Percentiles rank a stretch among this genome's conserved stretches.
phyloP scores from a whole-genome alignment of 1,140 invertebrate genomes.

The Drosophila equinoxialis region DNA sequence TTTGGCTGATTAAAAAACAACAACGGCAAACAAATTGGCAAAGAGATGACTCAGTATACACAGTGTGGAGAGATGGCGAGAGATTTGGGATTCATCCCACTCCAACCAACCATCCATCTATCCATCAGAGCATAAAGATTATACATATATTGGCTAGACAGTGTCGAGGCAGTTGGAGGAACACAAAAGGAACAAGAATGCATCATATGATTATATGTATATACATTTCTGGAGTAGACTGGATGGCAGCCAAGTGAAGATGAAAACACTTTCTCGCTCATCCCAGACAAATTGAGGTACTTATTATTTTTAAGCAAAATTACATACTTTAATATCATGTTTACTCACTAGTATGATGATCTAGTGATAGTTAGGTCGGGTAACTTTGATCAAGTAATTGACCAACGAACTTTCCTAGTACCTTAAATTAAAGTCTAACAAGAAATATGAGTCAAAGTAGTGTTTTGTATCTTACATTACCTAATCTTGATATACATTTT shows the following conservation, averaged over 20 bases:
- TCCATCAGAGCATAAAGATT: conserved; percentile 45
- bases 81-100: conserved; percentile 16
- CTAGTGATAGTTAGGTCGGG: no score
- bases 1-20: conserved; percentile 74
- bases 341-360: no score
- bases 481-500: no score
- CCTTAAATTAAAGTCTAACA: no score
- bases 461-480: no score
- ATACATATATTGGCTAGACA: conserved; percentile 57
- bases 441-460: no score
- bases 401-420: no score
- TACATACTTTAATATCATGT: no score
- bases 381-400: no score
- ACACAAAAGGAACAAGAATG: conserved; percentile 15
- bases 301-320: no score
- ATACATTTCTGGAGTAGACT: conserved; percentile 42
- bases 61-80: conserved; percentile 15
- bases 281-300: no score
- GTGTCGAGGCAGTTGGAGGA: conserved; percentile 8
- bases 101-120: neutral
- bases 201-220: conserved; percentile 2
- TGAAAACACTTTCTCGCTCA: conserved; percentile 20
- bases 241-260: conserved; percentile 64
- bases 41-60: conserved; percentile 64
- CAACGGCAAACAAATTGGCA: conserved; percentile 24